These are phyloP conservation scores for Hippolais icterina DNA, from an alignment of 2,113 vertebrate genomes.

Conservation along the genomic window DNA sequence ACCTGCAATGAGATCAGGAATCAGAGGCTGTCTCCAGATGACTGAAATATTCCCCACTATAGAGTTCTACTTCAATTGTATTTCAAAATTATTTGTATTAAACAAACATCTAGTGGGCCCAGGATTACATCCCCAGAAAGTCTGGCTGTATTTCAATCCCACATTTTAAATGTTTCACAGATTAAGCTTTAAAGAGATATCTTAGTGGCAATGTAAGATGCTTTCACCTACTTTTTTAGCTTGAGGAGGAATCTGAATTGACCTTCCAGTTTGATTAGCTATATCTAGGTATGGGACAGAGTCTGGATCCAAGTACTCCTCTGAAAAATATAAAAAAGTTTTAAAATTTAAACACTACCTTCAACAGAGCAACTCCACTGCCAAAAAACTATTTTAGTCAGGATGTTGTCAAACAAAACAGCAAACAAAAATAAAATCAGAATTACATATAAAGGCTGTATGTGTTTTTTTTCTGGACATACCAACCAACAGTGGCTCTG, in stretches of 20 bases:
- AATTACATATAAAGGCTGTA: not conserved
- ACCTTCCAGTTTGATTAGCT: constrained; percentile 92
- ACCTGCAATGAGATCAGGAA: not conserved
- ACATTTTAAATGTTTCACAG: not conserved
- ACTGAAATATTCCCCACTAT: not conserved
- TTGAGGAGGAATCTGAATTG: constrained; percentile 82
- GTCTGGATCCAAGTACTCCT: constrained; percentile 81
- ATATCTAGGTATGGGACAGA: constrained; percentile 88
- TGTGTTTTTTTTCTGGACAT: not conserved
- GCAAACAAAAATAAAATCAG: not conserved
- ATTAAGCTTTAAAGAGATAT: not conserved
- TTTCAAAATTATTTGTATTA: not conserved
- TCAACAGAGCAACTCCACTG: not conserved
- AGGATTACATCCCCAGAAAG: not conserved
- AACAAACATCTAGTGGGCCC: not conserved
- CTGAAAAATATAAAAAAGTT: constrained; percentile 64
- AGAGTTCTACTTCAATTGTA: not conserved
- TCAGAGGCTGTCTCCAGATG: not conserved
- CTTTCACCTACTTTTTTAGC: constrained; percentile 83
- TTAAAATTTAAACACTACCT: not conserved
- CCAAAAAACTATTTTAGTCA: not conserved
- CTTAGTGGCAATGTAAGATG: not conserved
- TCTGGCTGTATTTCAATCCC: not conserved
- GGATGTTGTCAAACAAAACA: not conserved
- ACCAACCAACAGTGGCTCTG: not conserved